phyloP scores from a whole-genome alignment of 1,140 invertebrate species.

The Choristoneura fumiferana region DNA sequence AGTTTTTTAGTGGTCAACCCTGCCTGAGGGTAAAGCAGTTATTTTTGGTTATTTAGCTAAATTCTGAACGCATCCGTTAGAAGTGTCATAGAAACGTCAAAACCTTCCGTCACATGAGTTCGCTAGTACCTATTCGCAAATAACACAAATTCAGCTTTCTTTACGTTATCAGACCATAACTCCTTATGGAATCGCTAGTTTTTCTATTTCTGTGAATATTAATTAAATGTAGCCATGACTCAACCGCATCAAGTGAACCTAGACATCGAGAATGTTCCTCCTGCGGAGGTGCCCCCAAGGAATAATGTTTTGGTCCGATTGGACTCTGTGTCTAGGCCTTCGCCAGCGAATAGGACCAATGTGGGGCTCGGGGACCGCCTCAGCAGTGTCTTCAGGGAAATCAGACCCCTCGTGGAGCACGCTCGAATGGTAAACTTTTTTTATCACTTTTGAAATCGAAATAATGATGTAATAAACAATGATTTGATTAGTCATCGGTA shows the following conservation, averaged over 20 bases:
- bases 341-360: constrained; percentile 50
- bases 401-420: constrained; percentile 67
- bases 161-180: background rate
- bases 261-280: constrained; percentile 60
- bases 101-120: background rate
- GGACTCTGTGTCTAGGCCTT: constrained; percentile 54
- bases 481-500: constrained; percentile 17
- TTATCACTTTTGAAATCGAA: constrained; percentile 2
- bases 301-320: constrained; percentile 53
- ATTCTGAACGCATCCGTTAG: background rate
- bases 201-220: background rate
- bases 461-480: constrained; percentile 25
- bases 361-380: constrained; percentile 64
- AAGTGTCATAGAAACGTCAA: constrained; percentile 4
- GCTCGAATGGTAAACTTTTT: constrained; percentile 58
- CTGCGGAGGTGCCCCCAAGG: constrained; percentile 44
- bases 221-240: constrained; percentile 48
- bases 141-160: background rate
- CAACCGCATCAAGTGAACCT: constrained; percentile 62
- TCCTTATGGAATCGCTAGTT: background rate
- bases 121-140: constrained; percentile 3
- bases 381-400: constrained; percentile 69
- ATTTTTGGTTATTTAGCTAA: no score
- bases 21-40: no score
- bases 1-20: no score